Percentiles rank a stretch among this genome's conserved stretches.
These are phyloP conservation scores for Malthinus flaveolus DNA, from an alignment of 2,888 invertebrate species.

Conservation along the genomic window DNA sequence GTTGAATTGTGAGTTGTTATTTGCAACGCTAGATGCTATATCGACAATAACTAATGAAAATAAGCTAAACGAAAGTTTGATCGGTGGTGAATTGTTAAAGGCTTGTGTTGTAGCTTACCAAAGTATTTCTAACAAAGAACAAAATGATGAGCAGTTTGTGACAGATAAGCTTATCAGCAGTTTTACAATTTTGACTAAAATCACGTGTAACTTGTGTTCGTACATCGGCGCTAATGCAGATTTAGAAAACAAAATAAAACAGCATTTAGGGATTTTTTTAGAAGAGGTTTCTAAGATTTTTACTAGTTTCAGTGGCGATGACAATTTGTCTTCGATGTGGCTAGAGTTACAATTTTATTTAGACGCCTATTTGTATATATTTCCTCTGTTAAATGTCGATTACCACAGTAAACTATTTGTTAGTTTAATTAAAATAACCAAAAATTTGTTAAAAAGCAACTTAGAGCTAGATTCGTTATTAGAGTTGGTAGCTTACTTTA, in stretches of 20 bases:
- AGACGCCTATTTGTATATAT: slow-evolving; percentile 40
- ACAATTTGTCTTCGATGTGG: slow-evolving; percentile 41
- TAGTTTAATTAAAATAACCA: slow-evolving; percentile 36
- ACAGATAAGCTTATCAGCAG: slow-evolving; percentile 33
- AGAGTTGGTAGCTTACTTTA: slow-evolving; percentile 42
- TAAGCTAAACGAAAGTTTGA: slow-evolving; percentile 33
- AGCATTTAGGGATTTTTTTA: slow-evolving; percentile 32
- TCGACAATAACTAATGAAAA: slow-evolving; percentile 41
- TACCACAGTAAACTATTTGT: slow-evolving; percentile 37
- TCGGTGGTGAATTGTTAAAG: slow-evolving; percentile 34
- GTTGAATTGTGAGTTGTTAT: slow-evolving; percentile 64
- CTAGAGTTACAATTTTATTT: slow-evolving; percentile 42
- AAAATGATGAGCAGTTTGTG: slow-evolving; percentile 37
- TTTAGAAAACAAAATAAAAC: slow-evolving; percentile 17
- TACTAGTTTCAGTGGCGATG: slow-evolving; percentile 36
- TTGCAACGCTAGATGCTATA: slow-evolving; percentile 63
- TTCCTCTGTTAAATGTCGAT: slow-evolving; percentile 34
- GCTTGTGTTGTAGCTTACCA: slow-evolving; percentile 38
- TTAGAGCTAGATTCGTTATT: slow-evolving; percentile 31
- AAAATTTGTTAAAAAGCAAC: slow-evolving; percentile 32
- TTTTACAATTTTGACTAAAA: slow-evolving; percentile 39
- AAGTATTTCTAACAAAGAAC: slow-evolving; percentile 29
- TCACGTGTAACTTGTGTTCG: slow-evolving; percentile 41
- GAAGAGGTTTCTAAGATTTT: slow-evolving; percentile 36
- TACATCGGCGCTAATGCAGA: slow-evolving; percentile 14